Evolutionary conservation across 2,113 vertebrate species (phyloP).

Genomic region (Bambusicola thoracicus): DNA sequence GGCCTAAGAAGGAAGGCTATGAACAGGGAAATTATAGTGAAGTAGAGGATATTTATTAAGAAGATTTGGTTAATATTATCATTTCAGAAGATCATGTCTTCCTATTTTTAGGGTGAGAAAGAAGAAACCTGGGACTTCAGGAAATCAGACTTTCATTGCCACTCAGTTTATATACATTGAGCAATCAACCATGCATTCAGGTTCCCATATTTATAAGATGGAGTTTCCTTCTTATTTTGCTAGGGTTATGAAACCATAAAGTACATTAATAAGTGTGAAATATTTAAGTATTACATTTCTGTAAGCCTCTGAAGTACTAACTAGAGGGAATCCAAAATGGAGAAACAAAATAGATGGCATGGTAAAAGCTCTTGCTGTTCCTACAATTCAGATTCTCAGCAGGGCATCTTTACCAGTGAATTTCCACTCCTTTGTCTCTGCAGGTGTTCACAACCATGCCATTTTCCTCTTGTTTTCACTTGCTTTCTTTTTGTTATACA

Average conservation of each 20-base stretch:
- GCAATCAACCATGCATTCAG: not conserved
- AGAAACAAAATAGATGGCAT: not conserved
- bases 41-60: not conserved
- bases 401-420: conserved; percentile 1
- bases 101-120: not conserved
- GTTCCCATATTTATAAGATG: not conserved
- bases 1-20: not conserved
- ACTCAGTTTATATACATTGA: not conserved
- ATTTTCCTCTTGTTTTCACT: conserved; percentile 25
- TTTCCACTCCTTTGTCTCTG: conserved; percentile 6
- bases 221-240: not conserved
- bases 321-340: not conserved
- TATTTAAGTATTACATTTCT: not conserved
- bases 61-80: not conserved
- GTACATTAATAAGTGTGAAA: not conserved
- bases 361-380: conserved; percentile 22
- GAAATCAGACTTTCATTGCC: not conserved
- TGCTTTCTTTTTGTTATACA: not conserved
- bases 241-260: not conserved
- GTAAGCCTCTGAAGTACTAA: not conserved
- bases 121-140: not conserved
- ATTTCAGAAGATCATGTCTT: not conserved
- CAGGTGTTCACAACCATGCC: not conserved
- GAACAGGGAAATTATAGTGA: not conserved
- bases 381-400: conserved; percentile 28